Conservation (phyloP, 2,888 invertebrate genomes). For the Drosophila ustulata region DNA sequence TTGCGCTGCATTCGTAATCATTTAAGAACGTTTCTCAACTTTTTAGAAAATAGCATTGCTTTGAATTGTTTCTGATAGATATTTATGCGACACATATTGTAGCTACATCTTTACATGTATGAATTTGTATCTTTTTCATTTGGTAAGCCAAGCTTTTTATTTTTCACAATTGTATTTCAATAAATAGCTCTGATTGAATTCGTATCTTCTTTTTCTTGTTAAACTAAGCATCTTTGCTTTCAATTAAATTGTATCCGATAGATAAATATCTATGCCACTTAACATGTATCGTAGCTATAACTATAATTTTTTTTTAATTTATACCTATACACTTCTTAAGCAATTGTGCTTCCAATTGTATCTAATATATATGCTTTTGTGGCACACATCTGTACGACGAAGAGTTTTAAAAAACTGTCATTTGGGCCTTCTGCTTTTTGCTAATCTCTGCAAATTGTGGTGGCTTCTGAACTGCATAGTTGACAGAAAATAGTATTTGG, state of each 20-base stretch:
- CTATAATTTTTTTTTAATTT: no score
- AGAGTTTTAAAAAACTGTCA: neutral
- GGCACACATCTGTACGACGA: neutral
- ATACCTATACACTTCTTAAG: neutral
- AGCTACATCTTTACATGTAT: neutral
- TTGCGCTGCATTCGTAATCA: neutral
- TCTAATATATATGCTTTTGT: neutral
- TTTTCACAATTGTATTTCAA: no score
- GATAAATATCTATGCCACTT: no score
- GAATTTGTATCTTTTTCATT: neutral
- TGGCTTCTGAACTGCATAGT: constrained; percentile 46
- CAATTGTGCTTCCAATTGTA: neutral
- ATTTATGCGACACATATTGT: neutral
- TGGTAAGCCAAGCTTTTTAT: no score
- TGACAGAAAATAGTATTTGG: constrained; percentile 74
- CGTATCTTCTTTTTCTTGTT: no score
- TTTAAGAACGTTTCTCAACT: neutral
- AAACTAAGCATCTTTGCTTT: no score
- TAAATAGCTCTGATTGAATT: no score
- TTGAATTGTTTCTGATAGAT: neutral
- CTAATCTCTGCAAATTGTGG: constrained; percentile 24
- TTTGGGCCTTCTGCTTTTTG: constrained; percentile 1
- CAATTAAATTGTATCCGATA: no score
- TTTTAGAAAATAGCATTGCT: no score
- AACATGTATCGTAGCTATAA: no score